These are phyloP conservation scores for Psilopsiagon aurifrons DNA, from an alignment of 2,113 vertebrate species.

Conservation along the genomic window DNA sequence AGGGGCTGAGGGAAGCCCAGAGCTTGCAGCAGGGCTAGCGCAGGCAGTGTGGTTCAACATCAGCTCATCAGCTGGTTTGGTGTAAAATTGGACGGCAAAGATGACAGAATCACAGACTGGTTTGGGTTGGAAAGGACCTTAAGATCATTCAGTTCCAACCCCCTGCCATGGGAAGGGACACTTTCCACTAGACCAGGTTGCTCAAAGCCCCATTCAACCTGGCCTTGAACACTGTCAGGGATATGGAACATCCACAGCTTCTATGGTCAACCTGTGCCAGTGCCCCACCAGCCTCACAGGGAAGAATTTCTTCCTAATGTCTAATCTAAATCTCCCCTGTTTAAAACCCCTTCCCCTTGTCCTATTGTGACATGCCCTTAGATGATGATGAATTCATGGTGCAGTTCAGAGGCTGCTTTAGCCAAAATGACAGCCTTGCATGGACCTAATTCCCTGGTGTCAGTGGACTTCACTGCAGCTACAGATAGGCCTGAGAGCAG, in stretches of 20 bases:
- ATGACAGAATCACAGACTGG: not conserved
- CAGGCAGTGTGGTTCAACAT: rapidly evolving
- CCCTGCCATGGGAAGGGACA: not conserved
- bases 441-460: not conserved
- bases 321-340: not conserved
- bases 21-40: not conserved
- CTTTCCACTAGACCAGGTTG: not conserved
- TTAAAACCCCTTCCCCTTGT: not conserved
- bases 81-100: not conserved
- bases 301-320: not conserved
- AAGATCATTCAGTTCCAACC: not conserved
- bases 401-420: not conserved
- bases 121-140: not conserved
- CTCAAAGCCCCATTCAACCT: not conserved
- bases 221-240: not conserved
- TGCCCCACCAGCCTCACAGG: not conserved
- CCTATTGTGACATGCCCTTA: not conserved
- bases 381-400: not conserved
- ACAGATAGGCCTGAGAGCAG: not conserved
- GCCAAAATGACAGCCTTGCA: not conserved
- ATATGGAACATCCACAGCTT: not conserved
- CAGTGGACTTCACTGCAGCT: not conserved
- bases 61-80: rapidly evolving
- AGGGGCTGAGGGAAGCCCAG: not conserved
- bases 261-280: not conserved